A percentile compares a stretch with the other conserved stretches of the same genome.
phyloP scores from a whole-genome alignment of 2,113 vertebrate species.

The Rhabdomys dilectus region DNA sequence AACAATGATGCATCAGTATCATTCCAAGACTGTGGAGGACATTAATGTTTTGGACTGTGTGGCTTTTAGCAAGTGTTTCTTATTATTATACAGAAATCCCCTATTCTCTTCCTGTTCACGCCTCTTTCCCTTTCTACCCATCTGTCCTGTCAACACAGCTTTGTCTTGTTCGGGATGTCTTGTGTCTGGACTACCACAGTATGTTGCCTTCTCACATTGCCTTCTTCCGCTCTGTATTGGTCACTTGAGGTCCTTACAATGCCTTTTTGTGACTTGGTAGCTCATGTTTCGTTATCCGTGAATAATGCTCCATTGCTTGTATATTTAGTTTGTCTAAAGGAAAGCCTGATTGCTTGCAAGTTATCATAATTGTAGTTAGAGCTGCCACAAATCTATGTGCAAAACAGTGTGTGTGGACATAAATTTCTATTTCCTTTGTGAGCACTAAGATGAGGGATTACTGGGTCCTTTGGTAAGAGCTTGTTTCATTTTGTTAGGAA shows the following conservation, averaged over 20 bases:
- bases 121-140: background rate
- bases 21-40: background rate
- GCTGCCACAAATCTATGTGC: background rate
- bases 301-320: background rate
- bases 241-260: background rate
- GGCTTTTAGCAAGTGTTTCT: background rate
- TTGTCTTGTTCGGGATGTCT: background rate
- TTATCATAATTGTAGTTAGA: background rate
- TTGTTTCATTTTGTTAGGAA: background rate
- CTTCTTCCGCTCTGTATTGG: background rate
- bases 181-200: too few relatives aligned
- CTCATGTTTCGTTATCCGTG: background rate
- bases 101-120: too few relatives aligned
- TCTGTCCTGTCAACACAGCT: background rate
- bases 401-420: background rate
- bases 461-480: background rate
- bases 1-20: background rate
- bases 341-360: background rate
- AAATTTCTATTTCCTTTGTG: background rate
- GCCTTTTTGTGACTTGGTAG: background rate
- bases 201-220: background rate
- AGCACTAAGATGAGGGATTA: background rate
- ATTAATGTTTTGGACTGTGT: background rate
- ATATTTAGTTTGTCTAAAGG: background rate
- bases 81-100: too few relatives aligned